These are phyloP conservation scores for Scelioninae gen. 1 DNA, from an alignment of 2,888 invertebrate genomes.

Conservation along the genomic window DNA sequence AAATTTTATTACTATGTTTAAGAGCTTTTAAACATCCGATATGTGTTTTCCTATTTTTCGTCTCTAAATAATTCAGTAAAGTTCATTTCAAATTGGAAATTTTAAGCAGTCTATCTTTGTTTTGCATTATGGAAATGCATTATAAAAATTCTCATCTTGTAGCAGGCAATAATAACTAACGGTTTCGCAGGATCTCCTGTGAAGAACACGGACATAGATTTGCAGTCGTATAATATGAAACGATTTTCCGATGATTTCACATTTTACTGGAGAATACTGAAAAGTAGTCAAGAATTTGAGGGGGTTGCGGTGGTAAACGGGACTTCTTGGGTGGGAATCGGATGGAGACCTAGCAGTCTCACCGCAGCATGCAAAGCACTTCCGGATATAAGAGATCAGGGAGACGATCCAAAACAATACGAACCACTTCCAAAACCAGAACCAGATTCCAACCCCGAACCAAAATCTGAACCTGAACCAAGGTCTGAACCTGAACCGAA, in stretches of 20 bases:
- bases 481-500: constrained; percentile 83
- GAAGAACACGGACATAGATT: constrained; percentile 90
- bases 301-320: constrained; percentile 94
- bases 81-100: no score
- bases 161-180: constrained; percentile 5
- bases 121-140: neutral
- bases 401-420: constrained; percentile 68
- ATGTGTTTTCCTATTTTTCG: no score
- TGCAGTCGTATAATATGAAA: constrained; percentile 89
- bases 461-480: constrained; percentile 82
- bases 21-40: no score
- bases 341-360: constrained; percentile 94
- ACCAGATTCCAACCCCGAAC: constrained; percentile 81
- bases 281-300: constrained; percentile 94
- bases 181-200: constrained; percentile 89
- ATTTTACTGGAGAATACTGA: constrained; percentile 93
- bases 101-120: no score
- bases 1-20: no score
- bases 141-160: constrained; percentile 8
- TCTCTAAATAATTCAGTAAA: no score
- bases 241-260: constrained; percentile 90
- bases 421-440: constrained; percentile 84
- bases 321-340: constrained; percentile 91
- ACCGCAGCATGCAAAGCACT: constrained; percentile 92
- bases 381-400: constrained; percentile 87